A percentile compares a stretch with the other conserved stretches of the same genome.
These are phyloP conservation scores for Litocranius walleri DNA, from an alignment of 2,113 vertebrate species.

Conservation along the genomic window DNA sequence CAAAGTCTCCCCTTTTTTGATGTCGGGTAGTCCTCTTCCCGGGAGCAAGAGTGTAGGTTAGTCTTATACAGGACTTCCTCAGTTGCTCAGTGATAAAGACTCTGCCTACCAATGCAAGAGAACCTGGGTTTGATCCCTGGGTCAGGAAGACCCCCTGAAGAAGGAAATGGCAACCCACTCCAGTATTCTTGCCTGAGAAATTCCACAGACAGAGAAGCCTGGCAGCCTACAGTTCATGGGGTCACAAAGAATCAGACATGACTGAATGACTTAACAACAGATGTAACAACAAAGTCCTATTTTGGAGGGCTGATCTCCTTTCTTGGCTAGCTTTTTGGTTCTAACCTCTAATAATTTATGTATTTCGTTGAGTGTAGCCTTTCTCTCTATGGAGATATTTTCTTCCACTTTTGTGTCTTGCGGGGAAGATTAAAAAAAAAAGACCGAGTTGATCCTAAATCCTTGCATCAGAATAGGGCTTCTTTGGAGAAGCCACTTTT, in stretches of 20 bases:
- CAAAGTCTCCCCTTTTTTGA: background rate
- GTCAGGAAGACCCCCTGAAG: background rate
- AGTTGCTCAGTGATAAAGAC: background rate
- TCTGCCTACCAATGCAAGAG: background rate
- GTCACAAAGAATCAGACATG: background rate
- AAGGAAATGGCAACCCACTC: background rate
- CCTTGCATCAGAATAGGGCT: background rate
- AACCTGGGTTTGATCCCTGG: background rate
- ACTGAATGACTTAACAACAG: background rate
- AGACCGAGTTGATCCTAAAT: fast-evolving
- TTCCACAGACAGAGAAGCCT: background rate
- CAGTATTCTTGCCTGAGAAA: background rate
- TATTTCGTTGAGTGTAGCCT: background rate
- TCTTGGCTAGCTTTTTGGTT: background rate
- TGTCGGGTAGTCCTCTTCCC: background rate
- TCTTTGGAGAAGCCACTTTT: background rate
- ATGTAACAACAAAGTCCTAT: background rate
- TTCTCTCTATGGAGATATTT: background rate
- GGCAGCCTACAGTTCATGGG: background rate
- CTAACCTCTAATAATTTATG: background rate
- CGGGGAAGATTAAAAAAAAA: background rate
- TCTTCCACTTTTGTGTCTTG: background rate
- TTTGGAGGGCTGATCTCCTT: background rate
- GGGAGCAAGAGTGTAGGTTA: background rate
- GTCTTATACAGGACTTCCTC: background rate